These are phyloP conservation scores for Elephantulus edwardii DNA, from an alignment of 2,113 vertebrate species.

Conservation along the genomic window DNA sequence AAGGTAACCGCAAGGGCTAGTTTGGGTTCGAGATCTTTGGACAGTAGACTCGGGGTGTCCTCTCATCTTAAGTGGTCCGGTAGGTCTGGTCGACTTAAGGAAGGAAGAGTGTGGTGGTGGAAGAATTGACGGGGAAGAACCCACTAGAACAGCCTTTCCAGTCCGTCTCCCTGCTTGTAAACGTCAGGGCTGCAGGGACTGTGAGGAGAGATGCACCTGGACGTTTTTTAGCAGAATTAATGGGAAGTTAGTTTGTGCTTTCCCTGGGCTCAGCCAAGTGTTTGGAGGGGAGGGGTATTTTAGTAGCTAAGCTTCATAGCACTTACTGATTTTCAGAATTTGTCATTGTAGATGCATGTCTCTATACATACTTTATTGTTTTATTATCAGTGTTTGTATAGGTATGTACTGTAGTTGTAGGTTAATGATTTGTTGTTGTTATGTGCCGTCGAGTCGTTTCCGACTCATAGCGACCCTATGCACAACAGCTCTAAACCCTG, in stretches of 20 bases:
- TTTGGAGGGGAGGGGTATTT: neutral
- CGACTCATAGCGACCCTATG: too few species aligned
- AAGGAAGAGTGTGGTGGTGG: neutral
- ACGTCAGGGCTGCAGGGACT: neutral
- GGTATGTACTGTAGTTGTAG: neutral
- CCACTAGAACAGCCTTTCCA: neutral
- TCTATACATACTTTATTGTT: too few species aligned
- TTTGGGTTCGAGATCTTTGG: neutral
- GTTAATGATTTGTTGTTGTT: neutral
- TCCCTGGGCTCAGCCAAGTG: neutral
- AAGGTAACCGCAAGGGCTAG: neutral
- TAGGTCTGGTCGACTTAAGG: neutral
- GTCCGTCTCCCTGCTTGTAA: neutral
- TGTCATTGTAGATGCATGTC: too few species aligned
- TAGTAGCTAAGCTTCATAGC: neutral
- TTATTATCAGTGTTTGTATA: too few species aligned
- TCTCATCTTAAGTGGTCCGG: neutral
- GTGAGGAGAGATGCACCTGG: neutral
- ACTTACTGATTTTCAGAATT: neutral
- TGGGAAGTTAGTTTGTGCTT: neutral
- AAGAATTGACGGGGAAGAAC: neutral
- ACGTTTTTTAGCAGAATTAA: neutral
- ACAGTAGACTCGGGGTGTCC: neutral
- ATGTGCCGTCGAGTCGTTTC: too few species aligned
- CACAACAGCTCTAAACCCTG: too few species aligned